These are phyloP conservation scores for Arrhamphus sclerolepis DNA, from an alignment of 2,797 vertebrate species.

Conservation along the genomic window DNA sequence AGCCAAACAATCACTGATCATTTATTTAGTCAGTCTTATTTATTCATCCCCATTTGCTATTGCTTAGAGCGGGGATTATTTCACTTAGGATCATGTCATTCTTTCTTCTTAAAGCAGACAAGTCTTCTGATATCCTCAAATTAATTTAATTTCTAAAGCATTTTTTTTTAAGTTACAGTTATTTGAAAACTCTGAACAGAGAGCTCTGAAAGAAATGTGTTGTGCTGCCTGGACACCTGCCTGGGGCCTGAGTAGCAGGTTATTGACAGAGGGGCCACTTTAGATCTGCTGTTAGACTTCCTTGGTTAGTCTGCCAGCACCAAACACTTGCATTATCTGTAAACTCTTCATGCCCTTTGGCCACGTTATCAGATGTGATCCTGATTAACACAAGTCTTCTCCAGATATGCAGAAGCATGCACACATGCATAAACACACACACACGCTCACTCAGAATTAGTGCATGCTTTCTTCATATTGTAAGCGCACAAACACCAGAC, in stretches of 20 bases:
- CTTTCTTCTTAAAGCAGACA: constrained; percentile 49
- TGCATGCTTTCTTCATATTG: constrained; percentile 5
- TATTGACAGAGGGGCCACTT: constrained; percentile 29
- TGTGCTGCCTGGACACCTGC: constrained; percentile 25
- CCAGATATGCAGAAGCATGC: constrained; percentile 22
- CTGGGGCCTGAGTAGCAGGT: constrained; percentile 27
- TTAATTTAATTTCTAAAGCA: constrained; percentile 47
- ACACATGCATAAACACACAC: constrained; percentile 14
- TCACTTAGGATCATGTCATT: constrained; percentile 68
- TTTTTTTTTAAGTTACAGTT: constrained; percentile 34
- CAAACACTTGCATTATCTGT: constrained; percentile 30
- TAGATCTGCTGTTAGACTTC: constrained; percentile 44
- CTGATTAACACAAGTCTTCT: constrained; percentile 38
- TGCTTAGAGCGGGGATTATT: constrained; percentile 77
- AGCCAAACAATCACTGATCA: constrained; percentile 82
- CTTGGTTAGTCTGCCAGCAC: constrained; percentile 34
- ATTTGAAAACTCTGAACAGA: constrained; percentile 36
- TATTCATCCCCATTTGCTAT: constrained; percentile 74
- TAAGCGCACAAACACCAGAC: constrained; percentile 44
- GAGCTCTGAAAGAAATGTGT: constrained; percentile 18
- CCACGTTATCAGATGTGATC: constrained; percentile 48
- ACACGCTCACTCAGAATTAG: constrained; percentile 12
- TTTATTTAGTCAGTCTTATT: constrained; percentile 81
- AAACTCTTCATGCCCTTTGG: constrained; percentile 29
- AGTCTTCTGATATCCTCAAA: constrained; percentile 43